These are phyloP conservation scores for Limnephilus marmoratus DNA, from an alignment of 2,888 invertebrate genomes.

Conservation along the genomic window DNA sequence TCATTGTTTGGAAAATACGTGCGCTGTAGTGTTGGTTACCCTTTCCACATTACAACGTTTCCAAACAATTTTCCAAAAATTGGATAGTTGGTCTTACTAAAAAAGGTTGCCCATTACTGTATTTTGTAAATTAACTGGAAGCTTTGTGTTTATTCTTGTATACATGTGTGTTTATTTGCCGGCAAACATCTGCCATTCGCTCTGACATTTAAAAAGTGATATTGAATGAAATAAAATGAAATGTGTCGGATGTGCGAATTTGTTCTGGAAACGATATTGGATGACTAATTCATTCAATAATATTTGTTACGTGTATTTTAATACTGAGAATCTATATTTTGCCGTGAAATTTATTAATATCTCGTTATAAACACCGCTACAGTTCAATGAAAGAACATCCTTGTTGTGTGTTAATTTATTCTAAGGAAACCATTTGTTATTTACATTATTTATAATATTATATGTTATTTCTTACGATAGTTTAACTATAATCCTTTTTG, in stretches of 20 bases:
- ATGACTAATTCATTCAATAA: background rate
- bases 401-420: background rate
- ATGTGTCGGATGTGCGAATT: constrained; percentile 28
- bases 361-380: background rate
- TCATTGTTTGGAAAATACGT: too few relatives aligned
- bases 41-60: too few relatives aligned
- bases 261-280: background rate
- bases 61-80: background rate
- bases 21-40: too few relatives aligned
- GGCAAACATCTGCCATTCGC: constrained; percentile 23
- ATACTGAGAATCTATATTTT: background rate
- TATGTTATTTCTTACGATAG: too few relatives aligned
- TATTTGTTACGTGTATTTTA: background rate
- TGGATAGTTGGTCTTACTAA: background rate
- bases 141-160: background rate
- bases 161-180: constrained; percentile 10
- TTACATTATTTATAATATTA: too few relatives aligned
- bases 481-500: too few relatives aligned
- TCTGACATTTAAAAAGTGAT: background rate
- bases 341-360: background rate
- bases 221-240: background rate
- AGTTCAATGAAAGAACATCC: background rate
- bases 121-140: background rate
- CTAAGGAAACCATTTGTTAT: too few relatives aligned
- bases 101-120: background rate